phyloP scores from a whole-genome alignment of 2,888 invertebrate genomes.

The Elmis aenea region DNA sequence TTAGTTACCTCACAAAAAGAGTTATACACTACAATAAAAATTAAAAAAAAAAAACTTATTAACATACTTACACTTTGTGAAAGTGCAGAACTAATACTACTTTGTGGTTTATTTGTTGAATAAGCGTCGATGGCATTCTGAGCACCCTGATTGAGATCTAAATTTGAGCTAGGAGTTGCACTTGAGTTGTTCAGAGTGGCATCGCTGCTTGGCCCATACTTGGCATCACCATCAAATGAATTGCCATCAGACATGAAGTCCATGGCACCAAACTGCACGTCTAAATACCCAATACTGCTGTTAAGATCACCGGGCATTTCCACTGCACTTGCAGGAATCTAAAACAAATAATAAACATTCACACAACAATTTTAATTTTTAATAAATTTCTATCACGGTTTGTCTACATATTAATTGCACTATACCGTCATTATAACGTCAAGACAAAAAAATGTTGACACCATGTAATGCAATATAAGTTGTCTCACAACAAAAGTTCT shows the following conservation, averaged over 20 bases:
- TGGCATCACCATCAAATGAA: constrained; percentile 47
- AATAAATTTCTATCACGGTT: too few species aligned
- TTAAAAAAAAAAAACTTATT: background rate
- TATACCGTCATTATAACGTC: too few species aligned
- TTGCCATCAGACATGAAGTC: constrained; percentile 63
- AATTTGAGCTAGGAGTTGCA: constrained; percentile 34
- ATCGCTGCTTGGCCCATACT: constrained; percentile 45
- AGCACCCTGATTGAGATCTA: constrained; percentile 46
- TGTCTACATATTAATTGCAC: too few species aligned
- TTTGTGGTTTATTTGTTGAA: constrained; percentile 40
- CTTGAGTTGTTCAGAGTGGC: constrained; percentile 34
- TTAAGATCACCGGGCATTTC: constrained; percentile 93
- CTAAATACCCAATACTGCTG: constrained; percentile 69
- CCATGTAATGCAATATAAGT: too few species aligned
- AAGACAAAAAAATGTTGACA: too few species aligned
- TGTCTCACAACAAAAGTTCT: too few species aligned
- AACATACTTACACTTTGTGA: constrained; percentile 42
- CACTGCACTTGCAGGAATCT: constrained; percentile 91
- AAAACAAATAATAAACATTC: constrained; percentile 25
- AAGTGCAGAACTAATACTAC: constrained; percentile 46
- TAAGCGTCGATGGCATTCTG: constrained; percentile 50
- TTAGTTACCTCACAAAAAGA: constrained; percentile 2
- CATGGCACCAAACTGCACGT: constrained; percentile 90
- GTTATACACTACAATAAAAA: background rate
- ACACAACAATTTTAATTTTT: constrained; percentile 1